phyloP scores from a whole-genome alignment of 2,797 vertebrate genomes.

The Rhinoraja longicauda region DNA sequence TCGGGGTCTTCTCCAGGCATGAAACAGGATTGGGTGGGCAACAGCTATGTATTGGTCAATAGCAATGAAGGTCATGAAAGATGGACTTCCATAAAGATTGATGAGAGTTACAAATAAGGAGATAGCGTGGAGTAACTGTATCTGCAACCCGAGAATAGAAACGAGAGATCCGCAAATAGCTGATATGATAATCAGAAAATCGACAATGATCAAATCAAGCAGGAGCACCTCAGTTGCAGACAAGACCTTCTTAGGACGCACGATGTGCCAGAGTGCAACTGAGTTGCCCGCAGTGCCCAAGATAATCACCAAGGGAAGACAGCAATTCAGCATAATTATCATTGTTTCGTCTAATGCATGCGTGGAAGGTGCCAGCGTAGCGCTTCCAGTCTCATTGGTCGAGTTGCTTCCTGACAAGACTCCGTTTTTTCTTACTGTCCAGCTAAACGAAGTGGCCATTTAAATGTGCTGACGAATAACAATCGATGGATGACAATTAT shows the following conservation, averaged over 20 bases:
- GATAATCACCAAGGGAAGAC: neutral
- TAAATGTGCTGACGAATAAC: neutral
- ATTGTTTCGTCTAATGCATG: neutral
- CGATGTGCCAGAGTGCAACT: neutral
- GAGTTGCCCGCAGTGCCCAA: neutral
- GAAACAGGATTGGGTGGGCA: neutral
- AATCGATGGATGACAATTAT: neutral
- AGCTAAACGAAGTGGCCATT: neutral
- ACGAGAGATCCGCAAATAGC: neutral
- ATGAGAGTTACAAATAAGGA: no score
- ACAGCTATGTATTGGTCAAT: slow-evolving; percentile 2
- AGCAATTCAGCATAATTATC: neutral
- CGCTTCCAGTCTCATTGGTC: no score
- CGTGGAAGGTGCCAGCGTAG: no score
- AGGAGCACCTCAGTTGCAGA: neutral
- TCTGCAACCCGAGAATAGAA: neutral
- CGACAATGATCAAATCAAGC: neutral
- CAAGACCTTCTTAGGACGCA: neutral
- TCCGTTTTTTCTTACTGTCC: neutral
- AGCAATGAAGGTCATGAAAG: neutral
- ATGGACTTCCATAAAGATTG: neutral
- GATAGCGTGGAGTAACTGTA: neutral
- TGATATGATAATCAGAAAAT: neutral
- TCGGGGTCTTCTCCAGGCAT: neutral
- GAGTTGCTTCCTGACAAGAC: neutral